These are phyloP conservation scores for Cheilosia variabilis DNA, from an alignment of 2,888 invertebrate species.

Conservation along the genomic window DNA sequence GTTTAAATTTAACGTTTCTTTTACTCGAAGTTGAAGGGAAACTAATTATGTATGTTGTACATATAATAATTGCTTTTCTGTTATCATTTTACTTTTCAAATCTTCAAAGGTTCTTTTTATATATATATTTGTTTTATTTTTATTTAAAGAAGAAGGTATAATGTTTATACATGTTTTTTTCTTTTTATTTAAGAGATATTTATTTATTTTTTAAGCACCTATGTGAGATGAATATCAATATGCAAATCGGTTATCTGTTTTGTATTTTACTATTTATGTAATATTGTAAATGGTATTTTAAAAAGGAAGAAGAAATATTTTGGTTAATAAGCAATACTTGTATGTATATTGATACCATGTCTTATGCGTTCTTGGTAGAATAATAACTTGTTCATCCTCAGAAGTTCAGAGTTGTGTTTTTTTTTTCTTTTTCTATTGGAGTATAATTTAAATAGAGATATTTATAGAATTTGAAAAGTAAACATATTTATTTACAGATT, in stretches of 20 bases:
- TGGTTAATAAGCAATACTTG: constrained; percentile 55
- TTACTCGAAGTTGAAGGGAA: constrained; percentile 34
- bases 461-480: constrained; percentile 47
- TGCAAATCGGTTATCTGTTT: constrained; percentile 54
- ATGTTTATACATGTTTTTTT: constrained; percentile 34
- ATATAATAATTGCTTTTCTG: constrained; percentile 72
- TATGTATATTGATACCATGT: constrained; percentile 41
- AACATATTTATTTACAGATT: constrained; percentile 57
- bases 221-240: constrained; percentile 59
- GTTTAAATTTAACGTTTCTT: neutral
- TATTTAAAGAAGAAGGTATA: constrained; percentile 51
- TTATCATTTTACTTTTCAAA: constrained; percentile 46
- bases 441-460: constrained; percentile 56
- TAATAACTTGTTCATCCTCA: constrained; percentile 72
- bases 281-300: constrained; percentile 27
- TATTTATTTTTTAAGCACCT: constrained; percentile 55
- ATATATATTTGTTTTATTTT: neutral
- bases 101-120: constrained; percentile 8
- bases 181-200: constrained; percentile 13
- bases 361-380: constrained; percentile 44
- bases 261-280: constrained; percentile 25
- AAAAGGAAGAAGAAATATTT: constrained; percentile 37
- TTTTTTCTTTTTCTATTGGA: constrained; percentile 51
- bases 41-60: constrained; percentile 59
- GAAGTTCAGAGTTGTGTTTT: constrained; percentile 78